A percentile compares a stretch with the other conserved stretches of the same genome.
phyloP scores from a whole-genome alignment of 2,888 invertebrate species.

The Macaria notata region DNA sequence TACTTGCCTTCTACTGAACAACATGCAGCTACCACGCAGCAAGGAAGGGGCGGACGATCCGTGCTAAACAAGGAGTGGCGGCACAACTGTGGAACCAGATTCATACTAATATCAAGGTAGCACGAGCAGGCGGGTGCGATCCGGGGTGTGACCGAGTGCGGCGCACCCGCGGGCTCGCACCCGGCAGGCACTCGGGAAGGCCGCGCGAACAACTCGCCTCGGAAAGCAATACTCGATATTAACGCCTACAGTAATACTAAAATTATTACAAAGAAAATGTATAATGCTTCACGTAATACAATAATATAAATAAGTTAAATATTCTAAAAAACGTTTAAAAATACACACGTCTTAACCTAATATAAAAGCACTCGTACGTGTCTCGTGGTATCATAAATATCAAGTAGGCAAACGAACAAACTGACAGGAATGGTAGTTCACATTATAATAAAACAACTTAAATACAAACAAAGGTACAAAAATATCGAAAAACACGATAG shows the following conservation, averaged over 20 bases:
- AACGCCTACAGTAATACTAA: slow-evolving; percentile 77
- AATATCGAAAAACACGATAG: slow-evolving; percentile 65
- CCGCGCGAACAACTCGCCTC: slow-evolving; percentile 63
- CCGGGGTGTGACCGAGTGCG: too few relatives aligned
- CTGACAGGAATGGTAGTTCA: slow-evolving; percentile 69
- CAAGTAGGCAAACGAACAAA: slow-evolving; percentile 68
- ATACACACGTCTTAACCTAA: slow-evolving; percentile 81
- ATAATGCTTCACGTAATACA: slow-evolving; percentile 79
- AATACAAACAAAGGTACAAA: slow-evolving; percentile 78
- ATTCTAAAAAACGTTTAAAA: slow-evolving; percentile 79
- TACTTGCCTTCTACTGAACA: too few relatives aligned
- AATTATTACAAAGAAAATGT: slow-evolving; percentile 80
- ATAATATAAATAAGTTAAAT: slow-evolving; percentile 82
- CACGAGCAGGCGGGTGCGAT: too few relatives aligned
- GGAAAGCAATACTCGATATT: slow-evolving; percentile 80
- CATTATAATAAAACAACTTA: slow-evolving; percentile 63
- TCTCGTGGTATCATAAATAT: slow-evolving; percentile 45
- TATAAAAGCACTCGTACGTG: slow-evolving; percentile 77
- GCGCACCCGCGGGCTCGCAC: too few relatives aligned
- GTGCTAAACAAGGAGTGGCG: too few relatives aligned
- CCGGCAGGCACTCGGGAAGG: slow-evolving; percentile 75
- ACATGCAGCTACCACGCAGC: too few relatives aligned
- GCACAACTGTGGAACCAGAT: slow-evolving; percentile 55
- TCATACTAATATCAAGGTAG: slow-evolving; percentile 52
- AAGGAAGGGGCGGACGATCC: too few relatives aligned